Base-by-base conservation (phyloP, 2,888 invertebrate genomes). In the Drosophila barbarae region DNA sequence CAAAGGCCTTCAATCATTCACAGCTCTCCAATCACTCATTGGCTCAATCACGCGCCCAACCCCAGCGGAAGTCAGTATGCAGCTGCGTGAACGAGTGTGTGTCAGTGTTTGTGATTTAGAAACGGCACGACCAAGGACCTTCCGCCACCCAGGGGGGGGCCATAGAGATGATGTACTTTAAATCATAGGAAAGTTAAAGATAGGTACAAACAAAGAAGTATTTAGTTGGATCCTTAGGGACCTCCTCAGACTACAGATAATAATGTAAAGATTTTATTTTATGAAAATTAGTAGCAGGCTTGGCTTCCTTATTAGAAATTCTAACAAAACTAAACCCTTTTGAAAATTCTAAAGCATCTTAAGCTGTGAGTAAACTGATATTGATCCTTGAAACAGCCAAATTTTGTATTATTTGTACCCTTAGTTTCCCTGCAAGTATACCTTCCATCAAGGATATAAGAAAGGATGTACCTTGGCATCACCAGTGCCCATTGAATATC, bases 11-110 rank as follows among this genome's bases (percentile, higher is more conserved):
- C 79, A 81, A 77, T 79, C 79, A 81, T 77, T 79, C 78, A 75
- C 81, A 78, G 81, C 71, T 77, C 72, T 76, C 69, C 79, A 79
- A 79, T 79, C 78, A 81, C 75, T 81, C 79, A 81, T 79, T 79
- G 79, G 78, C 81, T 76, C 74, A 77, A 78, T 78, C 75, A 77
- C 66, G 76, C 80, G 69, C 66, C 54, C 59, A 53, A 77, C 74
- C 64, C 53, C 67, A 75, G 69, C 75, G 77, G 58, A 72, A 77
- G 66, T 71, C 73, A 63, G 74, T 67, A 73, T 55, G 64, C 71
- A 49, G 42, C 54, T 69, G 58, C 71, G 38, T 66, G 71, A 34
- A 53, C 28, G 57, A 69, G 64, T 58, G 42, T 58, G 50, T 46
- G 42, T 46, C 46, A 18, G 42, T 38, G 50, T 41, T 36, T 60